These are phyloP conservation scores for Schizopygopsis malacanthus DNA, from an alignment of 2,797 vertebrate species.

Conservation along the genomic window DNA sequence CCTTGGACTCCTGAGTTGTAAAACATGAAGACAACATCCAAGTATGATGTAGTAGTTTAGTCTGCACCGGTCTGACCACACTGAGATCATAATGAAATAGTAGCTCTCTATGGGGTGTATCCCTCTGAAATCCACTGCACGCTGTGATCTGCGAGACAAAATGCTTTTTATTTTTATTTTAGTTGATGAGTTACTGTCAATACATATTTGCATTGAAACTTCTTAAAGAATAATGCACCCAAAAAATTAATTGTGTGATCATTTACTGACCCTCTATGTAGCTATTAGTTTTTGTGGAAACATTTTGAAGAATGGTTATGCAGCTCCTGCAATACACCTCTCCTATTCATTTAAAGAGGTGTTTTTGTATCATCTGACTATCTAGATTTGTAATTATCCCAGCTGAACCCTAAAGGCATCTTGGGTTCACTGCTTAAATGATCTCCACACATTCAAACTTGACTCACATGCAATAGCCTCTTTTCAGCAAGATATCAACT, in stretches of 20 bases:
- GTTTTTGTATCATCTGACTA: background rate
- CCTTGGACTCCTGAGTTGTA: background rate
- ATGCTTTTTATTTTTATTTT: background rate
- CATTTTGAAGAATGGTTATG: background rate
- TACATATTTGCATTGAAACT: background rate
- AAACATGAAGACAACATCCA: conserved; percentile 21
- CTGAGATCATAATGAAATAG: conserved; percentile 33
- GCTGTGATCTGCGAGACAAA: background rate
- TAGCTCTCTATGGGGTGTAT: conserved; percentile 8
- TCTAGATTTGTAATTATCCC: background rate
- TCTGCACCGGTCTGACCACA: background rate
- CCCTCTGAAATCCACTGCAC: background rate
- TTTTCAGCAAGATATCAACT: background rate
- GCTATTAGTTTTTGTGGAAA: background rate
- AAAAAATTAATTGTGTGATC: background rate
- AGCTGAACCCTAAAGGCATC: conserved; percentile 19
- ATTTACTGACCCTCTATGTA: background rate
- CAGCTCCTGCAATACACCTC: background rate
- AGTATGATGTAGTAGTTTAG: conserved; percentile 10
- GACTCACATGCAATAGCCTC: background rate
- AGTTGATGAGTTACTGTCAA: background rate
- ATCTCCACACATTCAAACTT: background rate
- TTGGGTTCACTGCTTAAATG: background rate
- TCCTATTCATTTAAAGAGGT: background rate
- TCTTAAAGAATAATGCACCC: background rate